A percentile compares a stretch with the other conserved stretches of the same genome.
Evolutionary conservation across 2,113 vertebrate species (phyloP).

Genomic region (Peromyscus californicus): DNA sequence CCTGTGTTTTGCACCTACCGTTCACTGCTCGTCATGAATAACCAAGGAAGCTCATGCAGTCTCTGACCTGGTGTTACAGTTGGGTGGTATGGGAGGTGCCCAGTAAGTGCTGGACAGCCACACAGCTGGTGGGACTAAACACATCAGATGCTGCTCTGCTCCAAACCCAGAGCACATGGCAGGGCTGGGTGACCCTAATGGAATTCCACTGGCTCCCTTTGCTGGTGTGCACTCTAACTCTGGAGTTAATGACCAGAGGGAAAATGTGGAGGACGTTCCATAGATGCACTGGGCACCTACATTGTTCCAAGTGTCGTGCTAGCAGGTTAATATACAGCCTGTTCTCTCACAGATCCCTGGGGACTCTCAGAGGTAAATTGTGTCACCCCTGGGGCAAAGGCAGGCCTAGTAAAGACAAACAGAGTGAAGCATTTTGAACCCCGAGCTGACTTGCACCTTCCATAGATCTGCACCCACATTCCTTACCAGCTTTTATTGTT

Average conservation of each 20-base stretch:
- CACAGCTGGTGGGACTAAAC: neutral
- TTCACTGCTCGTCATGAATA: accelerated
- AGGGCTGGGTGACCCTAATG: neutral
- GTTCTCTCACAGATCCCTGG: accelerated
- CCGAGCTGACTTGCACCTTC: neutral
- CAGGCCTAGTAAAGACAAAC: accelerated
- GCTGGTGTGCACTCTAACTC: accelerated
- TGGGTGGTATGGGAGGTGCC: neutral
- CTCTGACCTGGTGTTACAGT: neutral
- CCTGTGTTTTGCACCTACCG: neutral
- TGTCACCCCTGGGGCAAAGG: accelerated
- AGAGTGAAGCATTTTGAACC: accelerated
- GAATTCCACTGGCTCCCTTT: accelerated
- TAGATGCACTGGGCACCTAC: accelerated
- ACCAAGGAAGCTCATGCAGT: accelerated
- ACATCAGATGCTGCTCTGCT: accelerated
- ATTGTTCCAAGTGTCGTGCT: accelerated
- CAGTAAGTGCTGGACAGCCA: neutral
- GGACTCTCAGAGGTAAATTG: accelerated
- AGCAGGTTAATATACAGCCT: accelerated
- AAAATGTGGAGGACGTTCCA: neutral
- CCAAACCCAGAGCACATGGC: accelerated
- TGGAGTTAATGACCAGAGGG: accelerated
- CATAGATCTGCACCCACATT: neutral
- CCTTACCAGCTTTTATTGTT: neutral